phyloP scores from a whole-genome alignment of 37 sponge, comb jelly and placozoan genomes.

The Mnemiopsis leidyi region DNA sequence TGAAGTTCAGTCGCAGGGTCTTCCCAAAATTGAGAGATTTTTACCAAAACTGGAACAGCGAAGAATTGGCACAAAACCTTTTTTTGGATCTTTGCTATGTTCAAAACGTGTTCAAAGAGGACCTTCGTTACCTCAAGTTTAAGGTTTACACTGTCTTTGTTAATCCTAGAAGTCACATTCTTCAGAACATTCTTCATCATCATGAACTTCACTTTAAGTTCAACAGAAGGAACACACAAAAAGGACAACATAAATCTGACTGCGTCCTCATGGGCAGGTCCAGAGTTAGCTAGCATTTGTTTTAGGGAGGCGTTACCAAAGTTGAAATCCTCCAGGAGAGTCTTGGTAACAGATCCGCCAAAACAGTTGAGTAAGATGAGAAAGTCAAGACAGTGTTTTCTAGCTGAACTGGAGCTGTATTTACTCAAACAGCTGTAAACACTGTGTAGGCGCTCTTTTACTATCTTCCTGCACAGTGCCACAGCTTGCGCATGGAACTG shows the following conservation, averaged over 20 bases:
- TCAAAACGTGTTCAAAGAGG: neutral
- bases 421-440: constrained; percentile 14
- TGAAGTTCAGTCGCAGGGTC: neutral
- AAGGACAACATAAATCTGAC: constrained; percentile 41
- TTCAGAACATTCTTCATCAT: constrained; percentile 34
- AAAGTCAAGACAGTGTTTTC: constrained; percentile 1
- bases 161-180: neutral
- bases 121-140: constrained; percentile 17
- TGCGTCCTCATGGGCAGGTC: constrained; percentile 17
- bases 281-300: constrained; percentile 18
- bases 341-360: neutral
- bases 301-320: constrained; percentile 45
- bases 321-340: constrained; percentile 62
- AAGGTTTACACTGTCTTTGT: neutral
- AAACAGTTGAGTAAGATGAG: constrained; percentile 5
- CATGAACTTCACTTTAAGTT: constrained; percentile 37
- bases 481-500: constrained; percentile 27
- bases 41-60: constrained; percentile 26
- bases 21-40: neutral
- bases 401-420: neutral
- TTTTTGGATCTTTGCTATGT: neutral
- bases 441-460: constrained; percentile 30
- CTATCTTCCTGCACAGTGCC: neutral
- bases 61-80: constrained; percentile 49
- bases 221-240: constrained; percentile 6